Percentiles rank a stretch among this genome's conserved stretches.
phyloP scores from a whole-genome alignment of 2,888 invertebrate genomes.

The Meloe dianella region DNA sequence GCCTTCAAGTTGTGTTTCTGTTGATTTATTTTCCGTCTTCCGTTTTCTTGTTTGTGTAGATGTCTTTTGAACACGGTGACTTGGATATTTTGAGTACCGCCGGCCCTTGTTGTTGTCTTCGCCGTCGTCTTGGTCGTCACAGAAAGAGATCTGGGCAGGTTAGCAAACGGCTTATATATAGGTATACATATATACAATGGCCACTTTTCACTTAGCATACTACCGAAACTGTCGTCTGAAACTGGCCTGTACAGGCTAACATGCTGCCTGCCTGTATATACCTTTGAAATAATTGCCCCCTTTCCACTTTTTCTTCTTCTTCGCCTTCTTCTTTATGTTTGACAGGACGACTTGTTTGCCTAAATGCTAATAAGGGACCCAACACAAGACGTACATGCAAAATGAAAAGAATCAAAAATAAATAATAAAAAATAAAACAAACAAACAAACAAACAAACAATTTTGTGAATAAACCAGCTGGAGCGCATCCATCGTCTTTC shows the following conservation, averaged over 20 bases:
- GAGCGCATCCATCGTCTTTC: slow-evolving; percentile 13
- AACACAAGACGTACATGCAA: slow-evolving; percentile 32
- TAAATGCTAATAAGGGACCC: slow-evolving; percentile 53
- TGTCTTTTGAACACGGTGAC: background rate
- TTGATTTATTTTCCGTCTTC: background rate
- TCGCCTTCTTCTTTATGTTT: slow-evolving; percentile 14
- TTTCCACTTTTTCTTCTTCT: slow-evolving; percentile 37
- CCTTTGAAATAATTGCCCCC: slow-evolving; percentile 54
- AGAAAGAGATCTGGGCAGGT: slow-evolving; percentile 31
- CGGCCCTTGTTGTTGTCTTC: slow-evolving; percentile 9
- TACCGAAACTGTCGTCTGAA: slow-evolving; percentile 53
- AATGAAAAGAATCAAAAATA: slow-evolving; percentile 17
- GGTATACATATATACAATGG: slow-evolving; percentile 51
- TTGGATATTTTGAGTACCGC: slow-evolving; percentile 16
- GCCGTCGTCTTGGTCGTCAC: background rate
- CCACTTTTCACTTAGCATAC: slow-evolving; percentile 58
- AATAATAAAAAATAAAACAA: background rate
- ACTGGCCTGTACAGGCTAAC: slow-evolving; percentile 36
- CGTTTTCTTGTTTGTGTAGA: background rate
- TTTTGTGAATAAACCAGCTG: slow-evolving; percentile 7
- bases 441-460: background rate
- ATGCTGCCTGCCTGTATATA: slow-evolving; percentile 39
- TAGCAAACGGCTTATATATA: slow-evolving; percentile 40
- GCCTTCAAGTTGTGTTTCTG: background rate
- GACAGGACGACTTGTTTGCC: slow-evolving; percentile 45